Evolutionary conservation across 2,797 vertebrate genomes (phyloP).

Genomic region (Bradypodion pumilum): DNA sequence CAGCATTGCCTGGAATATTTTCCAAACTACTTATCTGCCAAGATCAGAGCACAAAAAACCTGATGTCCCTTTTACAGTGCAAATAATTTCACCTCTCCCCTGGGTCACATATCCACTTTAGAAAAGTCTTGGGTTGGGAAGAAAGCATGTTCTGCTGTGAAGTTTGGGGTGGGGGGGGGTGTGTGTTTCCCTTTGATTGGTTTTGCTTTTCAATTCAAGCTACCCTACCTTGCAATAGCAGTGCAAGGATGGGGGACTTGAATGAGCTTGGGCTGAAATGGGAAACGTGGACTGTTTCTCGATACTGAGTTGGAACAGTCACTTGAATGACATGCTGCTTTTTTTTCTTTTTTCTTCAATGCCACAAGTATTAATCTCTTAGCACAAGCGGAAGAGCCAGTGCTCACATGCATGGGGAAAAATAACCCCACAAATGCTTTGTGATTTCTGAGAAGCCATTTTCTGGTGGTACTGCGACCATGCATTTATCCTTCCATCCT

Average conservation of each 20-base stretch:
- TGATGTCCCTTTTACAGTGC: constrained; percentile 67
- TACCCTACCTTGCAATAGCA: constrained; percentile 14
- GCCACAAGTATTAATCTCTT: constrained; percentile 21
- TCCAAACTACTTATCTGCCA: constrained; percentile 46
- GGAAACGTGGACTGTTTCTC: constrained; percentile 4
- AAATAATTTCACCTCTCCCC: not conserved
- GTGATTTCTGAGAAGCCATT: not conserved
- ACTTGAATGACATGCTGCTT: constrained; percentile 4
- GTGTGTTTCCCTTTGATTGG: constrained; percentile 41
- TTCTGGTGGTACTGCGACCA: not conserved
- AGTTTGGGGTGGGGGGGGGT: too few relatives aligned
- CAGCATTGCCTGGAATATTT: constrained; percentile 56
- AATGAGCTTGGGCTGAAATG: not conserved
- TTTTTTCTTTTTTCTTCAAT: not conserved
- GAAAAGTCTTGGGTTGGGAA: constrained; percentile 45
- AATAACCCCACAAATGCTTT: not conserved
- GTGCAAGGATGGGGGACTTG: not conserved
- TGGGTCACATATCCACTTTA: constrained; percentile 47
- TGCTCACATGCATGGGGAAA: constrained; percentile 38
- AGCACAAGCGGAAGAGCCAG: constrained; percentile 29
- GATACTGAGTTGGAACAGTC: constrained; percentile 23
- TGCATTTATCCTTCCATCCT: not conserved
- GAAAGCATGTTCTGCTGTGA: constrained; percentile 59
- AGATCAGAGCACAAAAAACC: constrained; percentile 59
- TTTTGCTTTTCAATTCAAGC: constrained; percentile 42